Conservation (phyloP, 2,888 invertebrate species). For the Spicauda simplicius region DNA sequence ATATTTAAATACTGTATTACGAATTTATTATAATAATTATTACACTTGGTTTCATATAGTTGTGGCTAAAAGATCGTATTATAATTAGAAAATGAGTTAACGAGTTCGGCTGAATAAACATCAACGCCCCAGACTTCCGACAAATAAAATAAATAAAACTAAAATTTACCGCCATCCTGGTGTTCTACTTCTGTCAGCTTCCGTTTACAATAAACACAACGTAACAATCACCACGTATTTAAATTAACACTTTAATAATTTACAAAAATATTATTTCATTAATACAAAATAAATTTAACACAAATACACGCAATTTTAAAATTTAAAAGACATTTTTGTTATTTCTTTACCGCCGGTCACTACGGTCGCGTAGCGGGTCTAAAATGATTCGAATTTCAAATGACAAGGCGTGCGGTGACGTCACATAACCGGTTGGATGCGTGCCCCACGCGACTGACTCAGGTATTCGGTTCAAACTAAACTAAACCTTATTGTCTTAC, state of each 20-base stretch:
- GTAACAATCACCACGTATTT: too few species aligned
- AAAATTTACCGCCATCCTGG: conserved; percentile 53
- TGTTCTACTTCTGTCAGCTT: conserved; percentile 17
- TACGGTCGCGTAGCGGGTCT: conserved; percentile 37
- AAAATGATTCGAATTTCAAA: conserved; percentile 51
- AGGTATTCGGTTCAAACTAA: not conserved
- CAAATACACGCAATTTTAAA: not conserved
- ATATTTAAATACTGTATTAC: not conserved
- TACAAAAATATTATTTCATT: not conserved
- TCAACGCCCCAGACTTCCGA: not conserved
- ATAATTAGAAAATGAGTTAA: not conserved
- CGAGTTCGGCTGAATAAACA: conserved; percentile 37
- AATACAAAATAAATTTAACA: not conserved
- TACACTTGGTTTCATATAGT: not conserved
- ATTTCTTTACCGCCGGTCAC: conserved; percentile 7
- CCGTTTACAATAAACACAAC: conserved; percentile 10
- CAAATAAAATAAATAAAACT: conserved; percentile 39
- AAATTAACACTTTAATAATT: not conserved
- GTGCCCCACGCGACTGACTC: not conserved
- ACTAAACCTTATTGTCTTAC: not conserved
- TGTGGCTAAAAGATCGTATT: not conserved
- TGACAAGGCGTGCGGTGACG: conserved; percentile 49
- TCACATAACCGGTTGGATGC: conserved; percentile 51
- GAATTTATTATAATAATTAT: not conserved
- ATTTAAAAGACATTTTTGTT: conserved; percentile 19